Evolutionary conservation across 2,888 invertebrate species (phyloP).

Genomic region (Dynastes grantii): DNA sequence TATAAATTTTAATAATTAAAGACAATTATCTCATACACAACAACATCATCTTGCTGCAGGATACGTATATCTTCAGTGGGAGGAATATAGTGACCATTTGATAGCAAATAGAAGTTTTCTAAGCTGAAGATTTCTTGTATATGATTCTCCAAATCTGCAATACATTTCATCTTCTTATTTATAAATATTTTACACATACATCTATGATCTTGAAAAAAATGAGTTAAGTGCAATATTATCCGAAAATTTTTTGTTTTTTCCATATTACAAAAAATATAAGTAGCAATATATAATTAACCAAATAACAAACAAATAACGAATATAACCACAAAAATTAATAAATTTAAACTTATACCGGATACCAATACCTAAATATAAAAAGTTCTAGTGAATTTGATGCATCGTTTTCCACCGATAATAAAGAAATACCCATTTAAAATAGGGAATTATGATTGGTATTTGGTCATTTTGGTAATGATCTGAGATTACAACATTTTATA

Average conservation of each 20-base stretch:
- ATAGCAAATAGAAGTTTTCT: constrained; percentile 65
- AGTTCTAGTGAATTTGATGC: background rate
- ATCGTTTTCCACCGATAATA: too few species aligned
- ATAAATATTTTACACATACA: constrained; percentile 53
- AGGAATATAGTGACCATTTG: constrained; percentile 65
- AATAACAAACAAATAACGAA: background rate
- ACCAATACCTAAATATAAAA: background rate
- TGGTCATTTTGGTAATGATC: background rate
- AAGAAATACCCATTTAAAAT: background rate
- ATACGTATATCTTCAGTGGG: constrained; percentile 65
- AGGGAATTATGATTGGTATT: background rate
- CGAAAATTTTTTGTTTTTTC: constrained; percentile 44
- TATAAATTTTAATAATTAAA: background rate
- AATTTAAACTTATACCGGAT: background rate
- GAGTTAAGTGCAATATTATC: constrained; percentile 50
- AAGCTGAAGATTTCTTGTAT: constrained; percentile 64
- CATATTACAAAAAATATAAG: background rate
- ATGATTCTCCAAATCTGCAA: constrained; percentile 64
- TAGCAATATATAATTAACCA: background rate
- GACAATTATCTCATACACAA: constrained; percentile 54
- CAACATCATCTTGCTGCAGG: constrained; percentile 59
- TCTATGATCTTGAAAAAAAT: constrained; percentile 55
- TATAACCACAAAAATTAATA: background rate
- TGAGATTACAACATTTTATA: background rate
- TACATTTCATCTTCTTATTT: constrained; percentile 54